Base-by-base conservation (phyloP, 2,888 invertebrate genomes). In the Lithophane leautieri region DNA sequence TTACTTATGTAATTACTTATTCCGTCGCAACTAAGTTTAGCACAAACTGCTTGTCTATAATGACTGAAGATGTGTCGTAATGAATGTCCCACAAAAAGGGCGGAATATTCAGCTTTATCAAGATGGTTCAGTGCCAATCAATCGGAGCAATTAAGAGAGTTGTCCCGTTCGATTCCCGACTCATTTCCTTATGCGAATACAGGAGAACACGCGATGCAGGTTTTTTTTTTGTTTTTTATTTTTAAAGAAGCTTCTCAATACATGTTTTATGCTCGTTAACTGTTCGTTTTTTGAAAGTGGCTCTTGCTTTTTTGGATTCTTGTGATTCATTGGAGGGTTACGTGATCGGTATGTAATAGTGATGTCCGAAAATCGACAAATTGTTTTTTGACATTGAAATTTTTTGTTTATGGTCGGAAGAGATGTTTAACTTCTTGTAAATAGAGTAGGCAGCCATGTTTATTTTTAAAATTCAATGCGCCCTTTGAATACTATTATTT, bases 131-230 rank as follows among this genome's bases (percentile, higher is more conserved):
- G 88, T 87, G 88, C 82, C 83, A 89, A 91, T 91, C 91, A 89
- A 88, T 90, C 89, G 76, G 72, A 63, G 90, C 89, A 91, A 91
- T 91, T 88, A 91, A 88, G 84, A 76, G 68, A 78, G 83, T 77
- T 75, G 82, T 87, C 84, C 86, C 80, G 89, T 88, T 90, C 73
- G 78, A 78, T 80, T 85, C 86, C 81, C 79, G 84, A 77, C 84
- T 89, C 87, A 88, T 90, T 90, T 90, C 85, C 89, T 85, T 88
- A 86, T 88, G 78, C 56, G 85, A 82, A 71, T 67, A 72, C 78
- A 70, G 81, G 85, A 82, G 63, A 56, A 75, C 86, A 88, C 88
- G 88, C 88, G 60, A 88, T 61, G 67, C 12, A 28, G 8, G 4
- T 47, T 8, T 19, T 47, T 79, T 47, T 79, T 73, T 80, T 79